Conservation (phyloP, 2,888 invertebrate species). For the Ornithoptera alexandrae region DNA sequence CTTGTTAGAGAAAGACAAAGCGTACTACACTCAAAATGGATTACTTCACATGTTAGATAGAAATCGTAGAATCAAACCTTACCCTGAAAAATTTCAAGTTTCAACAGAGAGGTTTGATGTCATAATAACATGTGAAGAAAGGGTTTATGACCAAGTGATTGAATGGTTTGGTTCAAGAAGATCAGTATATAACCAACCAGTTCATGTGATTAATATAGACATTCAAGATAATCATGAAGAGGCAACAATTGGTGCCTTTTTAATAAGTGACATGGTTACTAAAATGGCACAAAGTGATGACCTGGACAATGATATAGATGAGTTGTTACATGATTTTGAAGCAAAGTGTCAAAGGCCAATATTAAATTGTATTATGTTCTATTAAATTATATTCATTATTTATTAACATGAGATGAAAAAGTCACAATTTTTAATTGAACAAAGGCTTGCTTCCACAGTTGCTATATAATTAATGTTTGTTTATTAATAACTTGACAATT, state of each 20-base stretch:
- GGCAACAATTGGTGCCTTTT: constrained; percentile 98
- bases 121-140: constrained; percentile 97
- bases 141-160: constrained; percentile 98
- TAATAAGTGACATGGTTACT: constrained; percentile 96
- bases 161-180: constrained; percentile 93
- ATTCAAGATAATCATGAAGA: constrained; percentile 99
- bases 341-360: constrained; percentile 91
- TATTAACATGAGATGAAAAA: neutral
- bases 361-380: constrained; percentile 96
- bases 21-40: constrained; percentile 98
- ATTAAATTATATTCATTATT: constrained; percentile 69
- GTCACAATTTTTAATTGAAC: neutral
- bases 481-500: neutral
- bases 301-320: constrained; percentile 98
- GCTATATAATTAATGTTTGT: neutral
- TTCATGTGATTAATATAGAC: constrained; percentile 98
- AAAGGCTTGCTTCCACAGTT: neutral
- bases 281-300: constrained; percentile 94
- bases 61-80: constrained; percentile 95
- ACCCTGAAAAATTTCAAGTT: constrained; percentile 96
- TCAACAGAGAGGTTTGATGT: constrained; percentile 95
- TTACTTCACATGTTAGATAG: constrained; percentile 98
- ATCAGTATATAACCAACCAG: constrained; percentile 90
- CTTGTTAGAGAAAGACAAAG: constrained; percentile 92
- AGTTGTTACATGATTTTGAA: constrained; percentile 96